These are phyloP conservation scores for Notodonta ziczac DNA, from an alignment of 2,888 invertebrate genomes.

Conservation along the genomic window DNA sequence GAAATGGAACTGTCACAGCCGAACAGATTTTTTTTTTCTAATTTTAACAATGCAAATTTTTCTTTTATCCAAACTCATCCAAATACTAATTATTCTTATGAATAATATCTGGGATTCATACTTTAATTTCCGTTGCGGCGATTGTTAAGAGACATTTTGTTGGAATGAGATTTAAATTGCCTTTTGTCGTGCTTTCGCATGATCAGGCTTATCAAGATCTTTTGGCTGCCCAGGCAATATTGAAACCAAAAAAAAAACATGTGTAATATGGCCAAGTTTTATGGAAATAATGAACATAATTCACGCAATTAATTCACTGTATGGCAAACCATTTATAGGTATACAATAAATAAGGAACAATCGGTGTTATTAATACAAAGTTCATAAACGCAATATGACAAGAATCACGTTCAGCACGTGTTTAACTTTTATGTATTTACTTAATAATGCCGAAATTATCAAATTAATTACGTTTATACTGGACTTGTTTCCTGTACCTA, in stretches of 20 bases:
- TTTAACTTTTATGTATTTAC: too few species aligned
- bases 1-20: constrained; percentile 50
- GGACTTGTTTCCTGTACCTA: too few species aligned
- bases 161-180: constrained; percentile 64
- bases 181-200: constrained; percentile 63
- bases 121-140: constrained; percentile 64
- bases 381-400: too few species aligned
- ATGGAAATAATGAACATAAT: neutral
- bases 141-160: constrained; percentile 52
- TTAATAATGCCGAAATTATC: too few species aligned
- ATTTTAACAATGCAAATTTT: constrained; percentile 59
- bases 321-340: too few species aligned
- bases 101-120: constrained; percentile 62
- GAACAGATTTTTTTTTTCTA: constrained; percentile 32
- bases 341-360: too few species aligned
- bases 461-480: too few species aligned
- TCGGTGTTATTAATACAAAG: too few species aligned
- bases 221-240: constrained; percentile 29
- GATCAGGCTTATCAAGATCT: constrained; percentile 58
- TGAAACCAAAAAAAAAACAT: constrained; percentile 14
- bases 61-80: constrained; percentile 59
- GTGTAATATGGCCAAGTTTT: neutral
- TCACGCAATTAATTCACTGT: too few species aligned
- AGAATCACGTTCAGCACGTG: too few species aligned
- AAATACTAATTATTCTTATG: constrained; percentile 63